These are phyloP conservation scores for Herpetotheres cachinnans DNA, from an alignment of 2,113 vertebrate species.

Conservation along the genomic window DNA sequence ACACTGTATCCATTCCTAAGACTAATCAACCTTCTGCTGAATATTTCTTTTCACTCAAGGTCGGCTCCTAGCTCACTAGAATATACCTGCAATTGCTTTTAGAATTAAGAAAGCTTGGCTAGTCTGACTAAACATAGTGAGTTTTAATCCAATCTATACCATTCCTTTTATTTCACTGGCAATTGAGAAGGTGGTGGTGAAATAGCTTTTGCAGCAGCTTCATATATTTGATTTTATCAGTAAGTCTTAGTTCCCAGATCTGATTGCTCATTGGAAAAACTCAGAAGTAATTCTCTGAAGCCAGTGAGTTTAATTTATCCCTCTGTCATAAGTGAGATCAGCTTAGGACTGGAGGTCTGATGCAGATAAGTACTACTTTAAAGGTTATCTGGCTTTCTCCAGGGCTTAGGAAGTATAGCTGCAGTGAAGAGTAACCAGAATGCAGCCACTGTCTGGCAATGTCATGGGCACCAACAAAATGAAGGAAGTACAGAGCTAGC, in stretches of 20 bases:
- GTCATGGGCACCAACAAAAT: background rate
- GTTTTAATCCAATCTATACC: conserved; percentile 22
- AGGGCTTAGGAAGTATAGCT: background rate
- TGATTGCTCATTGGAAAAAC: conserved; percentile 45
- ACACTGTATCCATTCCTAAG: background rate
- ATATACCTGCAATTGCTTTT: conserved; percentile 29
- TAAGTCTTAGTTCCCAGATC: conserved; percentile 5
- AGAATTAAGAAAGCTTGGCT: conserved; percentile 40
- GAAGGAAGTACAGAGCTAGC: background rate
- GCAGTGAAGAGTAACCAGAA: background rate
- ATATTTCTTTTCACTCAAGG: conserved; percentile 20
- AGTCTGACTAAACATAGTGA: background rate
- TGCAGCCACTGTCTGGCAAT: background rate
- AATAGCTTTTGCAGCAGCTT: conserved; percentile 21
- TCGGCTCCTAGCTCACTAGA: conserved; percentile 22
- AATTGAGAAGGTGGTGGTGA: background rate
- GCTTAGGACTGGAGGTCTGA: background rate
- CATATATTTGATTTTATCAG: conserved; percentile 44
- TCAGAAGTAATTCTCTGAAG: conserved; percentile 36
- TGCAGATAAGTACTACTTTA: background rate
- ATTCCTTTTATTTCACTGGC: conserved; percentile 37
- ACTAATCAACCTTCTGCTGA: background rate
- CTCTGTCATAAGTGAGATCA: background rate
- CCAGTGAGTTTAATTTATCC: conserved; percentile 36
- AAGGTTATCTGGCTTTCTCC: conserved; percentile 9